Evolutionary conservation across 2,888 invertebrate species (phyloP).

Genomic region (Eilema griseolum): DNA sequence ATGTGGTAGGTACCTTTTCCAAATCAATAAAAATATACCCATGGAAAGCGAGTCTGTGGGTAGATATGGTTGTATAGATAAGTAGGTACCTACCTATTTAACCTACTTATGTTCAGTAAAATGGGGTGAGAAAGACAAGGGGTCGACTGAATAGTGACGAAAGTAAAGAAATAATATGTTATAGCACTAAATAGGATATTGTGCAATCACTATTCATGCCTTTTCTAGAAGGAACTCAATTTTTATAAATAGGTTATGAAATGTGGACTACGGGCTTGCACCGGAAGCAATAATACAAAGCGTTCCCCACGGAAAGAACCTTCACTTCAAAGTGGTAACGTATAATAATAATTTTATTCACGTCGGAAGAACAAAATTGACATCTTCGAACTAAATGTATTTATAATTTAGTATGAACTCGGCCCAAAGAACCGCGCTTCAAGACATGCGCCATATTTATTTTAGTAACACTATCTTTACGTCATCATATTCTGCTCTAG

Average conservation of each 20-base stretch:
- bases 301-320: neutral
- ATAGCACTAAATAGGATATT: neutral
- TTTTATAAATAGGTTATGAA: neutral
- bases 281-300: neutral
- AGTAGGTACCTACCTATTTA: neutral
- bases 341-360: constrained; percentile 5
- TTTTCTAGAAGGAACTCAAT: neutral
- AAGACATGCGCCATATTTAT: constrained; percentile 62
- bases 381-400: constrained; percentile 53
- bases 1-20: neutral
- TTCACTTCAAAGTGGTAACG: neutral
- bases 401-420: constrained; percentile 50
- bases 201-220: neutral
- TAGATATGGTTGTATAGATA: neutral
- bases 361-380: constrained; percentile 49
- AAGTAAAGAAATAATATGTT: neutral
- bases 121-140: neutral
- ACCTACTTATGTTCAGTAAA: neutral
- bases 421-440: constrained; percentile 53
- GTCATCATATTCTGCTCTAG: constrained; percentile 47
- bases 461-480: constrained; percentile 62
- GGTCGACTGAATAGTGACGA: neutral
- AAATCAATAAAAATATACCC: constrained; percentile 1
- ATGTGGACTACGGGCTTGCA: neutral
- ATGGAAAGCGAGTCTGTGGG: neutral